phyloP scores from a whole-genome alignment of 2,113 vertebrate genomes.

The Leptobrachium leishanense region DNA sequence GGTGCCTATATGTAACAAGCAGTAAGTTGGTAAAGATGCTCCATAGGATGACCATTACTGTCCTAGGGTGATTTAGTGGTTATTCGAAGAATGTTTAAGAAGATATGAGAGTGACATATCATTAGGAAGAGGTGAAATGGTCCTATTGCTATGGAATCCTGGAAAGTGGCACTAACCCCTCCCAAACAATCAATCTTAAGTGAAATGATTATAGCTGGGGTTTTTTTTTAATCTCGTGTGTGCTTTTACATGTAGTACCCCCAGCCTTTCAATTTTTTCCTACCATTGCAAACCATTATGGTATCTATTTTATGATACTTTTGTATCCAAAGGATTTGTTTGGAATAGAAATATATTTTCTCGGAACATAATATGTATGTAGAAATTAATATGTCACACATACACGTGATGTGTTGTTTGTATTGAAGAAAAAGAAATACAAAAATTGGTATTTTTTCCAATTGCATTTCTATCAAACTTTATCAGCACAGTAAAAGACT shows the following conservation, averaged over 20 bases:
- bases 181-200: not conserved
- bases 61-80: slow-evolving; percentile 28
- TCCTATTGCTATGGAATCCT: not conserved
- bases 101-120: slow-evolving; percentile 18
- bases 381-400: too few species aligned
- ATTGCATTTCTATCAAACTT: too few species aligned
- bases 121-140: slow-evolving; percentile 27
- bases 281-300: slow-evolving; percentile 20
- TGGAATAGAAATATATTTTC: too few species aligned
- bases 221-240: slow-evolving; percentile 5
- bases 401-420: too few species aligned
- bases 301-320: slow-evolving; percentile 1
- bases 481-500: too few species aligned
- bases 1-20: slow-evolving; percentile 4
- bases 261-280: slow-evolving; percentile 12
- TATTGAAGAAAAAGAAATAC: too few species aligned
- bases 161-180: not conserved
- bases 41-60: slow-evolving; percentile 14
- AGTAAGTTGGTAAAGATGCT: not conserved
- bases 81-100: slow-evolving; percentile 39
- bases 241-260: slow-evolving; percentile 11
- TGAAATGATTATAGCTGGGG: not conserved
- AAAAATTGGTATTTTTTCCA: too few species aligned
- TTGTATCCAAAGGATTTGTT: not conserved
- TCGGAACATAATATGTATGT: too few species aligned